These are phyloP conservation scores for Antigone vipio DNA, from an alignment of 2,113 vertebrate species.

Conservation along the genomic window DNA sequence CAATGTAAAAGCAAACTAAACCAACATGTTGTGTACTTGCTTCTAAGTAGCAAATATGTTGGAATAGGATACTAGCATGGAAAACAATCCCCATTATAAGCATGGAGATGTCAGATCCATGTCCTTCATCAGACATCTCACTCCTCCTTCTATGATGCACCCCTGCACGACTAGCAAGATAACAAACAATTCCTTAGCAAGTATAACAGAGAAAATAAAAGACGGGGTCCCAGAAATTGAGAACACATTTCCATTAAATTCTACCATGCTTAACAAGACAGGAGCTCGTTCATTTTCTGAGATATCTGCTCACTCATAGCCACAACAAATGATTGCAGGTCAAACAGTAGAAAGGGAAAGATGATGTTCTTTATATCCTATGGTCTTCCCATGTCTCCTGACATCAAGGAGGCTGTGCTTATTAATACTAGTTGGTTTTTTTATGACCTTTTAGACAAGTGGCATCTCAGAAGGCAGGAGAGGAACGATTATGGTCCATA, in stretches of 20 bases:
- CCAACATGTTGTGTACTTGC: rapidly evolving
- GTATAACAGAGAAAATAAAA: background rate
- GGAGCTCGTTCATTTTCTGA: background rate
- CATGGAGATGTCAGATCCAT: rapidly evolving
- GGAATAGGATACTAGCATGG: background rate
- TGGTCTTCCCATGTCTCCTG: background rate
- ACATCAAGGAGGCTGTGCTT: background rate
- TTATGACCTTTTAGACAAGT: background rate
- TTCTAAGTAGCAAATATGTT: background rate
- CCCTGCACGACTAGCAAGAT: background rate
- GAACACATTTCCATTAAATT: background rate
- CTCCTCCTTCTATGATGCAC: background rate
- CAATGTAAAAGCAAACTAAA: background rate
- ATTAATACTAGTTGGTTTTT: background rate
- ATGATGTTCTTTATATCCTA: background rate
- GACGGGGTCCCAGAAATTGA: rapidly evolving
- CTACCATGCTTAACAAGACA: background rate
- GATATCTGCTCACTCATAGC: background rate
- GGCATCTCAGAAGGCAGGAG: background rate
- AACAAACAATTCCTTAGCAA: background rate
- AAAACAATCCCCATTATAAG: background rate
- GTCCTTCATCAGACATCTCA: background rate
- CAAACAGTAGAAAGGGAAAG: background rate
- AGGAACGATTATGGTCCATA: background rate
- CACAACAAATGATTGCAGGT: background rate